phyloP scores from a whole-genome alignment of 1,140 invertebrate genomes.

The Pogonognathellus flavescens region DNA sequence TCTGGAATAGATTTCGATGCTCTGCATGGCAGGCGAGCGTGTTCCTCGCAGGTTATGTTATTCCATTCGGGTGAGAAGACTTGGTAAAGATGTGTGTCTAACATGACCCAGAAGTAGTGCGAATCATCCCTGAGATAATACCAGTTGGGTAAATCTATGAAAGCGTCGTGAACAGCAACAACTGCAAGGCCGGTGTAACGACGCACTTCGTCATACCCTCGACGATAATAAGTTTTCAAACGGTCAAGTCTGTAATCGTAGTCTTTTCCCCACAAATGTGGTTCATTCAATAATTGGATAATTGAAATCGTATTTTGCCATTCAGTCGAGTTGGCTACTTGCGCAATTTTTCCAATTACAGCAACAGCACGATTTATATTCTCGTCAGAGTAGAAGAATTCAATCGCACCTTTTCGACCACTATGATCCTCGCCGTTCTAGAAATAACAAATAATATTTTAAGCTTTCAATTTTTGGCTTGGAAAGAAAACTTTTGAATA shows the following conservation, averaged over 20 bases:
- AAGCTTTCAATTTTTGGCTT: no score
- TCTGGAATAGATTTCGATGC: not conserved
- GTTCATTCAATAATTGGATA: conserved; percentile 64
- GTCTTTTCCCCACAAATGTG: conserved; percentile 59
- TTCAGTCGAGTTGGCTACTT: conserved; percentile 52
- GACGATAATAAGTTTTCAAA: conserved; percentile 58
- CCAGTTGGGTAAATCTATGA: conserved; percentile 63
- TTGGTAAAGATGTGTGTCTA: conserved; percentile 63
- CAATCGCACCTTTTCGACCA: conserved; percentile 55
- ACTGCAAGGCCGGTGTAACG: conserved; percentile 56
- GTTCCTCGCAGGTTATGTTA: conserved; percentile 54
- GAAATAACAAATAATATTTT: not conserved
- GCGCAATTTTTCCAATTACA: conserved; percentile 55
- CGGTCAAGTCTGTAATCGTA: conserved; percentile 59
- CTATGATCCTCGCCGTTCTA: conserved; percentile 64
- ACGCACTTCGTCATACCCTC: conserved; percentile 59
- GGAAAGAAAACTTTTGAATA: no score
- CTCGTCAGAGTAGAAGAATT: conserved; percentile 61
- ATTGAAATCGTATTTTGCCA: conserved; percentile 63
- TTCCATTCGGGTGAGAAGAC: conserved; percentile 48
- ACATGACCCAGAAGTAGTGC: conserved; percentile 60
- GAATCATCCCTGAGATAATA: conserved; percentile 63
- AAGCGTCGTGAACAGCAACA: conserved; percentile 64
- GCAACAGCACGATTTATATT: conserved; percentile 52
- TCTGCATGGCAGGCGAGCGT: conserved; percentile 51